A percentile compares a stretch with the other conserved stretches of the same genome.
Conservation (phyloP, 2,888 invertebrate genomes). For the Aspidiotus destructor region DNA sequence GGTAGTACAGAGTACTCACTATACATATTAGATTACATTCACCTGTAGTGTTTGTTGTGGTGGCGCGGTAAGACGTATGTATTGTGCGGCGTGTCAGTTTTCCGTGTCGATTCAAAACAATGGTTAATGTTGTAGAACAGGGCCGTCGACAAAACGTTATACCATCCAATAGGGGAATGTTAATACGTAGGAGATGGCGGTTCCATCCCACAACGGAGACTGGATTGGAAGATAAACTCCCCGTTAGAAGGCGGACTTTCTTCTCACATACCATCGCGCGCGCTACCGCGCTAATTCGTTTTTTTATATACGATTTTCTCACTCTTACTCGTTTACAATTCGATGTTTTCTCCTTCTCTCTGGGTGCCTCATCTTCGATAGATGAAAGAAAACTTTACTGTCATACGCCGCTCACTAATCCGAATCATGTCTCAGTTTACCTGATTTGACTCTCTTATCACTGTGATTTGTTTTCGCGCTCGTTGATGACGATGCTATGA, state of each 20-base stretch:
- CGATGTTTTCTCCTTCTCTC: conserved; percentile 6
- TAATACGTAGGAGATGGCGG: conserved; percentile 26
- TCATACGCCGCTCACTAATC: conserved; percentile 5
- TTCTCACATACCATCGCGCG: conserved; percentile 21
- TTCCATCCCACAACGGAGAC: conserved; percentile 29
- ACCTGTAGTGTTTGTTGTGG: no score
- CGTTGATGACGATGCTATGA: neutral
- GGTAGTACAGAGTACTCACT: no score
- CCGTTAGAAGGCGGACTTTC: conserved; percentile 32
- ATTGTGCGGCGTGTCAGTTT: no score
- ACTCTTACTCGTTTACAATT: neutral
- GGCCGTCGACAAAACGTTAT: conserved; percentile 24
- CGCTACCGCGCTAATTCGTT: conserved; percentile 3
- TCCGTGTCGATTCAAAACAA: conserved; percentile 4
- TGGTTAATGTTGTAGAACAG: conserved; percentile 13
- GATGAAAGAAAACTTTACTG: neutral
- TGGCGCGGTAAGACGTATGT: no score
- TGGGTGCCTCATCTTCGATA: no score
- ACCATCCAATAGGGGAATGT: conserved; percentile 31
- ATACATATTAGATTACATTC: no score
- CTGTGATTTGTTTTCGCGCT: conserved; percentile 13
- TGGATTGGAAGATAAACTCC: conserved; percentile 33
- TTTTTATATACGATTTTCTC: conserved; percentile 11
- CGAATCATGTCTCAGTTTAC: conserved; percentile 18
- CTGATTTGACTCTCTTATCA: conserved; percentile 14